Percentiles rank a stretch among this genome's conserved stretches.
Conservation (phyloP, 2,888 invertebrate species). For the Biston betularia region DNA sequence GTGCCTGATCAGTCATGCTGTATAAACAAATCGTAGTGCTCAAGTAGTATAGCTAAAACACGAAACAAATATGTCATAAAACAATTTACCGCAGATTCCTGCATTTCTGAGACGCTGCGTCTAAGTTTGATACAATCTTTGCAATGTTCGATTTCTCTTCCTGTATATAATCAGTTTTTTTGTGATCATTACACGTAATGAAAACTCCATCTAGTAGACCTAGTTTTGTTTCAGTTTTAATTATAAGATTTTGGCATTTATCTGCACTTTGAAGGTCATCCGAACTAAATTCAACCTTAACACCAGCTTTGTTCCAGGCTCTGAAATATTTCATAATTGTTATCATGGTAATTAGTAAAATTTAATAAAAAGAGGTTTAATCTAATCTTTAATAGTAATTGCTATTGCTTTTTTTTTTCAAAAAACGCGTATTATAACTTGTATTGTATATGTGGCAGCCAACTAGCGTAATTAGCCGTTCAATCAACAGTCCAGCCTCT, state of each 20-base stretch:
- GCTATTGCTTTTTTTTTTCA: too few species aligned
- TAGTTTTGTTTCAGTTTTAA: constrained; percentile 18
- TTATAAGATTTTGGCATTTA: constrained; percentile 24
- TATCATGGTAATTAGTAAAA: too few species aligned
- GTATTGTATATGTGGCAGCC: too few species aligned
- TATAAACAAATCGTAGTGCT: too few species aligned
- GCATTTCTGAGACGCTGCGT: constrained; percentile 19
- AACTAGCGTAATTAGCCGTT: too few species aligned
- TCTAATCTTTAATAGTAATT: too few species aligned
- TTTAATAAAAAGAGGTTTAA: too few species aligned
- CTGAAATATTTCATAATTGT: constrained; percentile 33
- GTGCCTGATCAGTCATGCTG: too few species aligned
- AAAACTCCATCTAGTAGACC: constrained; percentile 38
- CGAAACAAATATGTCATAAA: neutral
- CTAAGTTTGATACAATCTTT: constrained; percentile 28
- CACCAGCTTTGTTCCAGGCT: constrained; percentile 33
- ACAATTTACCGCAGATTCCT: constrained; percentile 27
- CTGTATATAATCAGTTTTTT: neutral
- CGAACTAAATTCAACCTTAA: constrained; percentile 20
- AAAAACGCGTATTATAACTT: too few species aligned
- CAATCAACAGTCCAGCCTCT: neutral
- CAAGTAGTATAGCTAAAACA: neutral
- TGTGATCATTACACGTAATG: constrained; percentile 13
- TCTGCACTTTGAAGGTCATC: constrained; percentile 27
- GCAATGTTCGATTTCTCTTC: constrained; percentile 8